phyloP scores from a whole-genome alignment of 1,140 invertebrate genomes.

The Eriosoma lanigerum region DNA sequence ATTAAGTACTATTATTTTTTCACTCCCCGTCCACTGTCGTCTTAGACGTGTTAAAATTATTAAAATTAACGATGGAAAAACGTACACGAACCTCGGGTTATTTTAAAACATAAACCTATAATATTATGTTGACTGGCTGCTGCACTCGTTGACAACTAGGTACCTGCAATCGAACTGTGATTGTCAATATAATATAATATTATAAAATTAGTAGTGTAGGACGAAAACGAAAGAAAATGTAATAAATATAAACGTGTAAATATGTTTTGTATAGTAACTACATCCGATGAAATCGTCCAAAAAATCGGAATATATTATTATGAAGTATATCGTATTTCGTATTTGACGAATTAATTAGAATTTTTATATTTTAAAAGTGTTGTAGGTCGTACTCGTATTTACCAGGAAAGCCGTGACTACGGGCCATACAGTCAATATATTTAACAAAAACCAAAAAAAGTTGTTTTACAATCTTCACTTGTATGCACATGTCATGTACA shows the following conservation, averaged over 20 bases:
- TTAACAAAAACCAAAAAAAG: too few relatives aligned
- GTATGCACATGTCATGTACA: too few relatives aligned
- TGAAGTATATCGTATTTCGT: too few relatives aligned
- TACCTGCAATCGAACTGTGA: not conserved
- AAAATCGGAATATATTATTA: too few relatives aligned
- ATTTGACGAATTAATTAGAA: too few relatives aligned
- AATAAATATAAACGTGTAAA: too few relatives aligned
- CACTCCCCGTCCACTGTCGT: too few relatives aligned
- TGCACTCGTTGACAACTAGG: constrained; percentile 13
- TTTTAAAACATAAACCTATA: constrained; percentile 14
- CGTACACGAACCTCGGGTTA: not conserved
- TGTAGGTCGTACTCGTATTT: too few relatives aligned
- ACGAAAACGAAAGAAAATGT: not conserved
- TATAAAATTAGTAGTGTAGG: not conserved
- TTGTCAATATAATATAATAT: not conserved
- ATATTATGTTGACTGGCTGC: not conserved
- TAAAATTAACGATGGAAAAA: constrained; percentile 4
- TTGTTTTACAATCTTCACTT: too few relatives aligned
- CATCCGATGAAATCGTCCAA: not conserved
- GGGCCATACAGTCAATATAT: too few relatives aligned
- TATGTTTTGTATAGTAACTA: not conserved
- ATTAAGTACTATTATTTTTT: not conserved
- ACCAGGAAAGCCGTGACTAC: too few relatives aligned
- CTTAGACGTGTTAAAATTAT: constrained; percentile 10
- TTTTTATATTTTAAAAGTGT: too few relatives aligned